Percentiles rank a stretch among this genome's conserved stretches.
Evolutionary conservation across 2,888 invertebrate genomes (phyloP).

Genomic region (Boloria selene): DNA sequence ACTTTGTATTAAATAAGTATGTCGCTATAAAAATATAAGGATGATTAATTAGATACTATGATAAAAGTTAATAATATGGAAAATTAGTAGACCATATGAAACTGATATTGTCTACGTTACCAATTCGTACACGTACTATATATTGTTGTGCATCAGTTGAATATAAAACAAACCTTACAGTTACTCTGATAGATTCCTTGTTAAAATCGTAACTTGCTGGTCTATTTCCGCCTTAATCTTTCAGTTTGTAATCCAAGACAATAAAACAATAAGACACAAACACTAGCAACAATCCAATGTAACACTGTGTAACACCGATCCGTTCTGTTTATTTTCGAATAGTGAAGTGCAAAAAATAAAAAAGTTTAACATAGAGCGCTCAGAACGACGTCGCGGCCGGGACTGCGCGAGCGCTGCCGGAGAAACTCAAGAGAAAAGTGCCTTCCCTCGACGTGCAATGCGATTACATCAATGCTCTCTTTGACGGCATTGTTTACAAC

Average conservation of each 20-base stretch:
- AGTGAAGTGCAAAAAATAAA: constrained; percentile 15
- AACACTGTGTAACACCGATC: constrained; percentile 40
- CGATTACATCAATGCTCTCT: constrained; percentile 73
- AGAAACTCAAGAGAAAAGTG: constrained; percentile 79
- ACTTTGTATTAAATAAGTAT: too few relatives aligned
- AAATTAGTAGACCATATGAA: too few relatives aligned
- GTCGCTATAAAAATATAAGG: too few relatives aligned
- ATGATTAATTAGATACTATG: too few relatives aligned
- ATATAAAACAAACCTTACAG: constrained; percentile 64
- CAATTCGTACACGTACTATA: neutral
- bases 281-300: constrained; percentile 37
- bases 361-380: constrained; percentile 52
- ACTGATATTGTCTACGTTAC: too few relatives aligned
- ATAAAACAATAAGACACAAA: constrained; percentile 52
- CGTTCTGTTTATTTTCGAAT: constrained; percentile 42
- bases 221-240: constrained; percentile 49
- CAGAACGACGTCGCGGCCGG: constrained; percentile 55
- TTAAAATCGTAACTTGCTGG: constrained; percentile 48
- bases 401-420: constrained; percentile 65
- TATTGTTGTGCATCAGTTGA: constrained; percentile 19
- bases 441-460: constrained; percentile 58
- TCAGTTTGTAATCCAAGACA: constrained; percentile 48
- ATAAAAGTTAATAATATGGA: too few relatives aligned
- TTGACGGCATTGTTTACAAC: constrained; percentile 51
- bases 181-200: constrained; percentile 56